A percentile compares a stretch with the other conserved stretches of the same genome.
These are phyloP conservation scores for Druon quercuslanigerum DNA, from an alignment of 1,140 invertebrate species.

Conservation along the genomic window DNA sequence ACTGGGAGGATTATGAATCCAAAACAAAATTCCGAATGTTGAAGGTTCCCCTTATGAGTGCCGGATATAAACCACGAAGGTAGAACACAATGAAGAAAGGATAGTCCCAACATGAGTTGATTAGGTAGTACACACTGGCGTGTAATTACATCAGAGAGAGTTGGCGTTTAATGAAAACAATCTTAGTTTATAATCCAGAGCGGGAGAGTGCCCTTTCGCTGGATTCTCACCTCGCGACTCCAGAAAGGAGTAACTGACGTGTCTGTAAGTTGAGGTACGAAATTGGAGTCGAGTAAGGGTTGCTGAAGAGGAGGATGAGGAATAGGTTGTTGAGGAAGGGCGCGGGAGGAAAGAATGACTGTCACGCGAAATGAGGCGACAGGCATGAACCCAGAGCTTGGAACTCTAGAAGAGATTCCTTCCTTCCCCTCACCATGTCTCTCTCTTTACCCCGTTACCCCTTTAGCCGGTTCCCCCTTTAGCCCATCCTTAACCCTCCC, in stretches of 20 bases:
- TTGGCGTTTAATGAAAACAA: conserved; percentile 64
- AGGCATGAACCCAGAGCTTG: conserved; percentile 35
- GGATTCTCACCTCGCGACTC: conserved; percentile 64
- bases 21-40: no score
- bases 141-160: conserved; percentile 29
- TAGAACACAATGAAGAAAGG: conserved; percentile 22
- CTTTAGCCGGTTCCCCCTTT: conserved; percentile 17
- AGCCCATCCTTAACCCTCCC: conserved; percentile 2
- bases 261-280: conserved; percentile 55
- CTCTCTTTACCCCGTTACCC: not conserved
- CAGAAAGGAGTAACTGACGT: conserved; percentile 51
- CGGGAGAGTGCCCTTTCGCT: conserved; percentile 39
- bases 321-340: conserved; percentile 34
- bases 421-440: no score
- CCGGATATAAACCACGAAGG: not conserved
- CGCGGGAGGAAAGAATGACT: conserved; percentile 54
- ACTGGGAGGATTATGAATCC: no score
- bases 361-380: conserved; percentile 68
- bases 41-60: no score
- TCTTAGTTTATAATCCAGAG: conserved; percentile 61
- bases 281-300: conserved; percentile 53
- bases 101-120: conserved; percentile 41
- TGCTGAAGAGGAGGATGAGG: conserved; percentile 52
- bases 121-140: conserved; percentile 40
- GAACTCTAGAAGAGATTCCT: no score